Evolutionary conservation across 2,113 vertebrate species (phyloP), one percentile per base, ranked within the genome.

Genomic region (human (Homo sapiens)): DNA sequence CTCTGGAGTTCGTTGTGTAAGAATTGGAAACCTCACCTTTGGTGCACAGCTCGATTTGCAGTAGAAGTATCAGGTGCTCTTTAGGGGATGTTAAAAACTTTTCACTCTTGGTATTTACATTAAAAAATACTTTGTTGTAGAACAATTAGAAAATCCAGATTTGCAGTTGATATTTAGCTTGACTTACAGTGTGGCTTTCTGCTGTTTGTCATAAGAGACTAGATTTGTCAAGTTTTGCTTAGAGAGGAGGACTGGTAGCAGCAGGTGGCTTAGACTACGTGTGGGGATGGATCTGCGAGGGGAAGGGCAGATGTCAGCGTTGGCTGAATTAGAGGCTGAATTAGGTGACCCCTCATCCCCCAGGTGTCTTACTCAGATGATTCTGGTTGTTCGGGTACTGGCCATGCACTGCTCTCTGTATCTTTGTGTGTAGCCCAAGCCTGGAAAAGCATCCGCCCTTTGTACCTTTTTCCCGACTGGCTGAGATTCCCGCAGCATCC

Each of bases 1-100:
- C 3, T 70, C 22, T 81, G 20, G 6, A 57, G 12, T 43, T 79
- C 9, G 8, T 20, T 61, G 6, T 64, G 32, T 93, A 79, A 76
- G 45, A 30, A 13, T 43, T 38, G 16, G 75, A 68, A 73, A 73
- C 12, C 4, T 16, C 0, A 1, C 43, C 50, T 18, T 4, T 57
- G 32, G 23, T 25, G 7, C 50, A 1, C 25, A 35, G 64, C 23
- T 45, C 14, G 43, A 32, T 8, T 2, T 3, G 11, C 2, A 2
- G 17, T 18, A 16, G n/a, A n/a, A n/a, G n/a, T n/a, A 32, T 9
- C 16, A 9, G 45, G 7, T 17, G 55, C 17, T 66, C 59, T 68
- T 35, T 27, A 30, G 61, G 61, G 27, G 61, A 30, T 30, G 27
- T 13, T 64, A 25, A 45, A 86, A 73, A 87, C 35, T 32, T 25